These are phyloP conservation scores for Leiothrix lutea DNA, from an alignment of 2,113 vertebrate species.

Conservation along the genomic window DNA sequence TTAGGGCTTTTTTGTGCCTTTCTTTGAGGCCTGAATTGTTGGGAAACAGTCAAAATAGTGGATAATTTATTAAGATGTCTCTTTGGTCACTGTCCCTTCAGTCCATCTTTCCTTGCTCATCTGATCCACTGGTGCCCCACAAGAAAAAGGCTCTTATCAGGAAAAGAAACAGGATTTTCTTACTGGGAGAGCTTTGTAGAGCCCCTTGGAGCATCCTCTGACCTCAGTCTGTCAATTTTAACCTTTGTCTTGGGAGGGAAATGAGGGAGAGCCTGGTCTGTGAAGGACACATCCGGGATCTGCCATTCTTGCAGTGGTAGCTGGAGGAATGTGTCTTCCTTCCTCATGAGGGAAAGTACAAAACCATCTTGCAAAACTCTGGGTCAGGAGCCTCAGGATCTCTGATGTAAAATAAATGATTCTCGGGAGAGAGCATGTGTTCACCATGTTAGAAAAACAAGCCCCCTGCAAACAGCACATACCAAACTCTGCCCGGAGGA, in stretches of 20 bases:
- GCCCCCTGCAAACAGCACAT: slow-evolving; percentile 64
- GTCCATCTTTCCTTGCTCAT: neutral
- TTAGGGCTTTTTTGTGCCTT: neutral
- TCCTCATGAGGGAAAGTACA: slow-evolving; percentile 42
- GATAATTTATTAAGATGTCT: neutral
- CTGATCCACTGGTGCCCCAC: neutral
- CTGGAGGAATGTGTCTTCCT: slow-evolving; percentile 54
- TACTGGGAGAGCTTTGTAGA: neutral
- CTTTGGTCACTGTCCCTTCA: neutral
- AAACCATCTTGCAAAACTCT: slow-evolving; percentile 63
- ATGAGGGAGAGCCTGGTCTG: neutral
- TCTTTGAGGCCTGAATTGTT: neutral
- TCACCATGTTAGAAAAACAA: slow-evolving; percentile 92
- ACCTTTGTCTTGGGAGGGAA: slow-evolving; percentile 2
- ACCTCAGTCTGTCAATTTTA: neutral
- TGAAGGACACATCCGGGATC: neutral
- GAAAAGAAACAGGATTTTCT: neutral
- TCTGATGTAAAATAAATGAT: slow-evolving; percentile 85
- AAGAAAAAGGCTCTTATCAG: neutral
- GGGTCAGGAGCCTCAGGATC: slow-evolving; percentile 70
- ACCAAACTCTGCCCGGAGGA: slow-evolving; percentile 59
- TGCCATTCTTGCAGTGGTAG: slow-evolving; percentile 9
- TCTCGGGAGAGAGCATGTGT: slow-evolving; percentile 87
- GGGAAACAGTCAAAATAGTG: neutral
- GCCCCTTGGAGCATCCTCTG: neutral